phyloP scores from a whole-genome alignment of 2,797 vertebrate genomes.

The Rhinichthys osculus region DNA sequence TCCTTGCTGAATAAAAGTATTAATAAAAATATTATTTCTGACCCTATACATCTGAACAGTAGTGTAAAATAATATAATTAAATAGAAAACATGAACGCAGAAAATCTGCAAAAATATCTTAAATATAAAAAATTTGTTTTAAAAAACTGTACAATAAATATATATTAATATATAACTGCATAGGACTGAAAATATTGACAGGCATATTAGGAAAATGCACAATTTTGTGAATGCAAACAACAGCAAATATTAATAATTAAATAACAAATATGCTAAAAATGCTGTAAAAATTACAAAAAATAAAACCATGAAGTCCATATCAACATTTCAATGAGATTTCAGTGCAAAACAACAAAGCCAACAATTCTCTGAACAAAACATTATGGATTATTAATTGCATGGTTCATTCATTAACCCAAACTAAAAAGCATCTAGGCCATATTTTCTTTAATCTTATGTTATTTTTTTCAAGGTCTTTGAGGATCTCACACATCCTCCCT shows the following conservation, averaged over 20 bases:
- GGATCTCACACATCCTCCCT: not conserved
- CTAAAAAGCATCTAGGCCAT: not conserved
- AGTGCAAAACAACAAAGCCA: not conserved
- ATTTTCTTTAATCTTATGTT: not conserved
- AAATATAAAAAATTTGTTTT: too few species aligned
- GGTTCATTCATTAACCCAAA: too few species aligned
- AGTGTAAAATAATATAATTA: too few species aligned
- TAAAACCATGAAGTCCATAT: not conserved
- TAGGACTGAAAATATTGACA: too few species aligned
- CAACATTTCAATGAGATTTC: not conserved
- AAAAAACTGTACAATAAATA: not conserved
- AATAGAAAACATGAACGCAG: not conserved
- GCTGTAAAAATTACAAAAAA: not conserved
- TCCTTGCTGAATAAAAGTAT: too few species aligned
- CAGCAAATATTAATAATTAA: not conserved
- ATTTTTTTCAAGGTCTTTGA: not conserved
- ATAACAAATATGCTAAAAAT: not conserved
- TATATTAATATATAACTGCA: too few species aligned
- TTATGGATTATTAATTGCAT: too few species aligned
- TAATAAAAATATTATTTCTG: too few species aligned
- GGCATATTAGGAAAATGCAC: not conserved
- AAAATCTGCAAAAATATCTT: not conserved
- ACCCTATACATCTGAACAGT: too few species aligned
- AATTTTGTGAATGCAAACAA: not conserved
- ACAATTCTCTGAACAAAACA: not conserved